phyloP scores from a whole-genome alignment of 2,113 vertebrate genomes.

The Campylomormyrus numenius region DNA sequence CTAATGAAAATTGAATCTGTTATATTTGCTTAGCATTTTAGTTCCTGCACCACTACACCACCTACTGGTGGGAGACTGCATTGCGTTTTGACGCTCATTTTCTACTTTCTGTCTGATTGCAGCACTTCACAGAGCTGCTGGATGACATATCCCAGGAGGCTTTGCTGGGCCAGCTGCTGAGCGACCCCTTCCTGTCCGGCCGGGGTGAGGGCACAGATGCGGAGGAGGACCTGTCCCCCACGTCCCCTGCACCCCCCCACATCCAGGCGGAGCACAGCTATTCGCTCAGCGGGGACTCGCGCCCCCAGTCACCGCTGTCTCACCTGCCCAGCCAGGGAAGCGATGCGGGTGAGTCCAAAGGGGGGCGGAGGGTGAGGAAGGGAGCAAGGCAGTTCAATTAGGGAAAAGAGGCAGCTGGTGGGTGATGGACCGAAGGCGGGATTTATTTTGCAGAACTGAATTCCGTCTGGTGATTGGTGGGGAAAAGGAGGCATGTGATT shows the following conservation, averaged over 20 bases:
- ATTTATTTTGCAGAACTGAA: background rate
- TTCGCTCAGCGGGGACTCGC: conserved; percentile 86
- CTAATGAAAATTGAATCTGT: background rate
- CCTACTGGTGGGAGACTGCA: background rate
- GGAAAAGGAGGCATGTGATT: background rate
- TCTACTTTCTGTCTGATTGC: conserved; percentile 25
- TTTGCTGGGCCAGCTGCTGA: conserved; percentile 89
- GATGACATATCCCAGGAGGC: conserved; percentile 91
- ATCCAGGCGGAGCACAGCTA: conserved; percentile 97
- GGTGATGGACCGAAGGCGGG: background rate
- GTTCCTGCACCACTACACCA: background rate
- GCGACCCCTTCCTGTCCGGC: conserved; percentile 90
- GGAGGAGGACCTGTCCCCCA: conserved; percentile 68
- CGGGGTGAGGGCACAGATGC: conserved; percentile 71
- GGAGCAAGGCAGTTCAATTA: background rate
- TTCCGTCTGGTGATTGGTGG: background rate
- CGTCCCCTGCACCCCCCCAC: conserved; percentile 81
- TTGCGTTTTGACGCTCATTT: background rate
- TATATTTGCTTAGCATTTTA: background rate
- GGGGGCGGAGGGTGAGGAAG: background rate
- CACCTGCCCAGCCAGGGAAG: conserved; percentile 74
- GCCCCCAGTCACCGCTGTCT: conserved; percentile 84
- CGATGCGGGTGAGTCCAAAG: conserved; percentile 67
- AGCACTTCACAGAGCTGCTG: conserved; percentile 94
- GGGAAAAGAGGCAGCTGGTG: background rate